phyloP scores from a whole-genome alignment of 2,888 invertebrate genomes.

The Pseudoips prasinana region DNA sequence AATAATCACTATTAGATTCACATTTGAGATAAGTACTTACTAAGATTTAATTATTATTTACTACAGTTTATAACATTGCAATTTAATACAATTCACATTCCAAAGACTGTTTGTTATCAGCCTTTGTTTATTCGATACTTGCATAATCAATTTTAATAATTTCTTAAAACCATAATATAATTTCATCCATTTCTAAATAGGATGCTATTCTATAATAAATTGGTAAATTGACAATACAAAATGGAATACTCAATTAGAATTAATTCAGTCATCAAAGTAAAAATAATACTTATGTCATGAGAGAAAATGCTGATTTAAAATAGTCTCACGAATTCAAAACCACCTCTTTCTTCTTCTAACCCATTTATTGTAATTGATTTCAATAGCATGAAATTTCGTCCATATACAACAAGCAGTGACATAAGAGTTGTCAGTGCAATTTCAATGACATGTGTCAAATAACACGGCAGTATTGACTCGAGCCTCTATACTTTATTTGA shows the following conservation, averaged over 20 bases:
- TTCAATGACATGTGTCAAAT: too few relatives aligned
- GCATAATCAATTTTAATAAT: conserved; percentile 25
- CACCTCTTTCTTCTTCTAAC: too few relatives aligned
- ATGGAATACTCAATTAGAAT: conserved; percentile 27
- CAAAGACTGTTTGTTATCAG: conserved; percentile 22
- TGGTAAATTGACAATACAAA: conserved; percentile 26
- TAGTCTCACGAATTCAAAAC: background rate
- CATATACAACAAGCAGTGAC: too few relatives aligned
- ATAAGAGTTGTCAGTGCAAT: too few relatives aligned
- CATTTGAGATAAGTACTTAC: conserved; percentile 35
- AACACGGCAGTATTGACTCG: too few relatives aligned
- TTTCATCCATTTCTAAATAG: conserved; percentile 25
- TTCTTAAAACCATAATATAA: conserved; percentile 30
- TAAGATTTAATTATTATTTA: conserved; percentile 28
- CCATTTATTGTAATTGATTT: too few relatives aligned
- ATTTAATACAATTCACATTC: conserved; percentile 31
- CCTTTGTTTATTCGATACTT: conserved; percentile 39
- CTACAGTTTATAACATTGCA: too few relatives aligned
- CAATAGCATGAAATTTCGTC: too few relatives aligned
- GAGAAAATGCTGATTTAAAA: conserved; percentile 8
- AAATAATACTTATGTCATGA: conserved; percentile 32
- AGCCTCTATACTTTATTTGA: too few relatives aligned
- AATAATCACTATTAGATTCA: conserved; percentile 8
- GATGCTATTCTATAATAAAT: conserved; percentile 18
- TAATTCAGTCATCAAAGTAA: conserved; percentile 30